Evolutionary conservation across 2,888 invertebrate species (phyloP).

Genomic region (Psylliodes chrysocephalus): DNA sequence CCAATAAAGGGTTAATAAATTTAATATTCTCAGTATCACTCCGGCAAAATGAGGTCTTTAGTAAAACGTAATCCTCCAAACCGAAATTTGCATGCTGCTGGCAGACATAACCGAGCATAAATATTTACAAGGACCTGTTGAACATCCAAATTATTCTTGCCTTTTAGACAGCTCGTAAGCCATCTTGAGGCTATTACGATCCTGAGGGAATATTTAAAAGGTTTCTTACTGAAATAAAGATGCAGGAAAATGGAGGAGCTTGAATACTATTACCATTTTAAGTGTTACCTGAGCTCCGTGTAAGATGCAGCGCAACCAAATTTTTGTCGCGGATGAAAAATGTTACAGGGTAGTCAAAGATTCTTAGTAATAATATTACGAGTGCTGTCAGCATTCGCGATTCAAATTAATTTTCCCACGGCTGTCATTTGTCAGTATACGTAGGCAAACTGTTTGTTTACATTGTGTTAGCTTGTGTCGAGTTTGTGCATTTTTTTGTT

Average conservation of each 20-base stretch:
- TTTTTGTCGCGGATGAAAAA: too few species aligned
- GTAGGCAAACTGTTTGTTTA: too few species aligned
- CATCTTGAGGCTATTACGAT: conserved; percentile 8
- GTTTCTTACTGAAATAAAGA: conserved; percentile 1
- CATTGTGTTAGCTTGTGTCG: too few species aligned
- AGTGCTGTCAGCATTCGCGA: too few species aligned
- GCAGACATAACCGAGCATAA: conserved; percentile 5
- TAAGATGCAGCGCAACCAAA: background rate
- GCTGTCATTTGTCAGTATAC: too few species aligned
- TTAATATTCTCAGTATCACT: conserved; percentile 19
- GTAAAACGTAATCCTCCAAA: conserved; percentile 4
- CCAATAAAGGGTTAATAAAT: background rate
- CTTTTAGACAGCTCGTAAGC: conserved; percentile 19
- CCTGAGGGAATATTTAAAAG: conserved; percentile 18
- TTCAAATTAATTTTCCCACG: too few species aligned
- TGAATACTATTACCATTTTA: background rate
- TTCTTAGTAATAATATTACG: too few species aligned
- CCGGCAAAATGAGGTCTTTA: background rate
- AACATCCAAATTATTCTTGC: conserved; percentile 8
- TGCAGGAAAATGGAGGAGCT: background rate
- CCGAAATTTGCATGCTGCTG: conserved; percentile 11
- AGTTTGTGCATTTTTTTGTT: too few species aligned
- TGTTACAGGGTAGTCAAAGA: too few species aligned
- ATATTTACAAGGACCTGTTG: conserved; percentile 30
- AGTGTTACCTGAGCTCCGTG: background rate